phyloP scores from a whole-genome alignment of 2,888 invertebrate genomes.

The Oligia latruncula region DNA sequence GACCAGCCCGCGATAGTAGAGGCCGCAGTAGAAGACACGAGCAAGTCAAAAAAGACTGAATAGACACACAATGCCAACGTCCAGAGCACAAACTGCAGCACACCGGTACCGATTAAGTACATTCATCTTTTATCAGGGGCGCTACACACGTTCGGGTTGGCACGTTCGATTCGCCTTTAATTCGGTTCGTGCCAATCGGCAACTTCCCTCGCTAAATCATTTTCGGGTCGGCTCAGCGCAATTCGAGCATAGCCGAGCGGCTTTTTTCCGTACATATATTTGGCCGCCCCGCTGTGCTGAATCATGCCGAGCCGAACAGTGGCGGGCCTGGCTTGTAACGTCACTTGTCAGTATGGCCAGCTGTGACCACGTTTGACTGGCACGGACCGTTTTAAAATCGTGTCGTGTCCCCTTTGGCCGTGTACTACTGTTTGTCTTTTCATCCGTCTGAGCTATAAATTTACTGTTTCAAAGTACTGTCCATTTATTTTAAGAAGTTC shows the following conservation, averaged over 20 bases:
- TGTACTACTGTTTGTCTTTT: neutral
- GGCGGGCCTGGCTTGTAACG: constrained; percentile 48
- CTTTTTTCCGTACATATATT: neutral
- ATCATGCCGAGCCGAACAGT: constrained; percentile 8
- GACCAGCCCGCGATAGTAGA: constrained; percentile 82
- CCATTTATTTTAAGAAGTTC: neutral
- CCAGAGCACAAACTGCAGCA: constrained; percentile 62
- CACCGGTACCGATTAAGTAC: constrained; percentile 64
- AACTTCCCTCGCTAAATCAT: neutral
- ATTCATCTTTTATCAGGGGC: constrained; percentile 38
- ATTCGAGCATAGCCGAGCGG: neutral
- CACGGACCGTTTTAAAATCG: constrained; percentile 26
- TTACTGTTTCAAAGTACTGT: neutral
- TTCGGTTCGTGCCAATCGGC: neutral
- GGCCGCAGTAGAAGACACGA: constrained; percentile 65
- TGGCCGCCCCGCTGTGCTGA: neutral
- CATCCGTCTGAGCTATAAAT: neutral
- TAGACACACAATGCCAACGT: constrained; percentile 65
- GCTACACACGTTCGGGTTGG: neutral
- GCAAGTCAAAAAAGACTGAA: constrained; percentile 83
- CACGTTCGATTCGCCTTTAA: neutral
- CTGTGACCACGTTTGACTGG: constrained; percentile 41
- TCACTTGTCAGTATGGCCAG: constrained; percentile 31
- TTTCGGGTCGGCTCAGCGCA: neutral
- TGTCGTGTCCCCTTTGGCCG: neutral